Conservation (phyloP, 1,140 invertebrate species). For the Sarcophaga peregrina region DNA sequence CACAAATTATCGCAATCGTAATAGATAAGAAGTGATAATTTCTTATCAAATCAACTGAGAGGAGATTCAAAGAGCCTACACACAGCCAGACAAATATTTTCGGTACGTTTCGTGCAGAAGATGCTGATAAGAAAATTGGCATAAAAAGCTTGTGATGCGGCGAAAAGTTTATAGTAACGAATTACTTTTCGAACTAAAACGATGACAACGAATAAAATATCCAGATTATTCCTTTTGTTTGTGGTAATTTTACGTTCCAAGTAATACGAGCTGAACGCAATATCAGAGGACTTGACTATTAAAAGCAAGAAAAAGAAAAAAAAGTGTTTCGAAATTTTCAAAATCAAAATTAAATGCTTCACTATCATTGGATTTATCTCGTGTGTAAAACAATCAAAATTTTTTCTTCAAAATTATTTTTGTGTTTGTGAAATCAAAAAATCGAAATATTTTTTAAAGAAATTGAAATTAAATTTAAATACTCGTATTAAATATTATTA, state of each 20-base stretch:
- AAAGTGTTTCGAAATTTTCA: not conserved
- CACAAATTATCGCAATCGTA: not conserved
- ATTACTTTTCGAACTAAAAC: constrained; percentile 41
- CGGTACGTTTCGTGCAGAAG: constrained; percentile 6
- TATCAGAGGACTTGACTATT: not conserved
- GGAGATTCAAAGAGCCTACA: not conserved
- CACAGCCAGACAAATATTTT: constrained; percentile 6
- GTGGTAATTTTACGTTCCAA: constrained; percentile 29
- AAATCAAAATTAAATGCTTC: constrained; percentile 30
- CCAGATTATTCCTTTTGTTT: constrained; percentile 32
- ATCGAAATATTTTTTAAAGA: too few species aligned
- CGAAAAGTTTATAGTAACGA: constrained; percentile 43
- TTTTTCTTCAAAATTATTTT: not conserved
- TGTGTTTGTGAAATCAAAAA: not conserved
- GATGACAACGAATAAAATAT: constrained; percentile 42
- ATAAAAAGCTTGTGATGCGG: constrained; percentile 29
- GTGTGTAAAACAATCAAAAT: constrained; percentile 30
- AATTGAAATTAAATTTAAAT: too few species aligned
- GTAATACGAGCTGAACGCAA: not conserved
- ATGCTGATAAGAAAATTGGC: constrained; percentile 37
- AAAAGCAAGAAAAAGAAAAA: not conserved
- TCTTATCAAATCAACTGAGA: not conserved
- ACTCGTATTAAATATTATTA: too few species aligned
- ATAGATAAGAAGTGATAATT: constrained; percentile 10
- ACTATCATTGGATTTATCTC: constrained; percentile 35